These are phyloP conservation scores for Ceyx cyanopectus DNA, from an alignment of 2,113 vertebrate species.

Conservation along the genomic window DNA sequence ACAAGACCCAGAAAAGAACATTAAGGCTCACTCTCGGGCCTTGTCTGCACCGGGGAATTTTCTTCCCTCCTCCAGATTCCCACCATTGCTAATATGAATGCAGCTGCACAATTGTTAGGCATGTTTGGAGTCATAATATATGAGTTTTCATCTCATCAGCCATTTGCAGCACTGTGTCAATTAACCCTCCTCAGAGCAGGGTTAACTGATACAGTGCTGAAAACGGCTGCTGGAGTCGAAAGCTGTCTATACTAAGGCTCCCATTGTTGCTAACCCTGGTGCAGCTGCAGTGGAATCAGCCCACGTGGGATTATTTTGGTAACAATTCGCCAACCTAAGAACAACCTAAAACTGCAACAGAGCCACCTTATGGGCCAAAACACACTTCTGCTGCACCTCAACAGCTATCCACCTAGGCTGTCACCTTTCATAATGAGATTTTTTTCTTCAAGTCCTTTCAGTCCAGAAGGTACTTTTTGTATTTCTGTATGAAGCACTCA, in stretches of 20 bases:
- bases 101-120: conserved; percentile 64
- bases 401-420: background rate
- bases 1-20: conserved; percentile 30
- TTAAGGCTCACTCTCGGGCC: conserved; percentile 41
- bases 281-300: conserved; percentile 65
- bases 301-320: conserved; percentile 29
- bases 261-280: conserved; percentile 54
- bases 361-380: conserved; percentile 1
- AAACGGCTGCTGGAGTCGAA: conserved; percentile 55
- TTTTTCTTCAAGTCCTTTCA: background rate
- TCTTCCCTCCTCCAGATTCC: conserved; percentile 51
- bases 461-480: background rate
- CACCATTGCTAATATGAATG: conserved; percentile 46
- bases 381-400: background rate
- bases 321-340: background rate
- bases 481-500: background rate
- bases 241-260: conserved; percentile 51
- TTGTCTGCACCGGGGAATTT: conserved; percentile 32
- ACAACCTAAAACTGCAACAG: background rate
- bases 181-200: conserved; percentile 67
- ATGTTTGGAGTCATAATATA: conserved; percentile 56
- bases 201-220: conserved; percentile 70
- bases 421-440: background rate
- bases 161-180: conserved; percentile 66
- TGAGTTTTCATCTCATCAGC: conserved; percentile 61